Evolutionary conservation across 1,140 invertebrate species (phyloP), one percentile per base, ranked within the genome.

Genomic region (Delia radicum): DNA sequence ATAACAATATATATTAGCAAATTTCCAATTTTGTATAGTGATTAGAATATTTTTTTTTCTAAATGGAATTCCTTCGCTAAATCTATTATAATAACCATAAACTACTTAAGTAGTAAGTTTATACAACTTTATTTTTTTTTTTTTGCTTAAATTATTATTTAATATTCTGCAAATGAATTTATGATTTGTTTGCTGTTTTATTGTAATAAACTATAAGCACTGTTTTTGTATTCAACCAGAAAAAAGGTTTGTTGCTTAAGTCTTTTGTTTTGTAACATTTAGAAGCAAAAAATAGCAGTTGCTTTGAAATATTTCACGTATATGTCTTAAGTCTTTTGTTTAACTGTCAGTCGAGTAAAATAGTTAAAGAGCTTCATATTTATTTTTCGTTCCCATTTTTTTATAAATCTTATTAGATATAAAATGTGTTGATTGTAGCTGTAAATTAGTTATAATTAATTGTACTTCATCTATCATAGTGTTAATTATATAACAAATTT

Each of bases 261-360:
- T 0, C 21, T 55, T 55, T 21, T 55, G 48, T 18, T 21, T 55
- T 4, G 1, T 55, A 1, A 18, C 48, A 21, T 55, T 55, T 21
- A 21, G 33, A 33, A 55, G 18, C 8, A 21, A 55, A 21, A 21
- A 55, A 24, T 21, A 0, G 1, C 18, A 2, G 18, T 55, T 21
- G 48, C 48, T 18, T 55, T 55, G n/a, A 5, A 21, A 21, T n/a
- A n/a, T n/a, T n/a, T n/a, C n/a, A 69, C 65, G 65, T 33, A 37
- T 69, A 29, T 69, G 65, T 69, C 65, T 69, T 37, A 69, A 69
- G 29, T 69, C 65, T 69, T 69, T 69, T 69, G 65, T 69, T 69
- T 31, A 8, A 18, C 28, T 7, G 13, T 29, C n/a, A 13, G 62
- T 29, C 5, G n/a, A 65, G 12, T 65, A n/a, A 13, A 65, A 65